Conservation (phyloP, 2,888 invertebrate species). For the Ephialtes manifestator region DNA sequence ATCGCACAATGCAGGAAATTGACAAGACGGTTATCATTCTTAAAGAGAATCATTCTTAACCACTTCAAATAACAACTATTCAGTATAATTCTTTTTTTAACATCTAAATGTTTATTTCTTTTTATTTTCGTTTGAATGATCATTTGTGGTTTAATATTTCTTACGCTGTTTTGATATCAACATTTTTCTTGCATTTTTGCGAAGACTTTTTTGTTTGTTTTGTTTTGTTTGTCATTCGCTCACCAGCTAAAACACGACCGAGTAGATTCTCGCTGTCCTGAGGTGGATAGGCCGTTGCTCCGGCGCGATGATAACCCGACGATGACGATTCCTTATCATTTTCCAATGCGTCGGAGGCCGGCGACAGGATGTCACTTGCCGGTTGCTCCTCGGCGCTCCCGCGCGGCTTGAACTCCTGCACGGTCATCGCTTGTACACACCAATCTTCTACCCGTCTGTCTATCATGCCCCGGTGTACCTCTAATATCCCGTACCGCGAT, state of each 20-base stretch:
- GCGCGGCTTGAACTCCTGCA: slow-evolving; percentile 88
- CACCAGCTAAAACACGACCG: slow-evolving; percentile 88
- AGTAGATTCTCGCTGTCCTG: slow-evolving; percentile 87
- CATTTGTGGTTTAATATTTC: no score
- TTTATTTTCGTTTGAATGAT: no score
- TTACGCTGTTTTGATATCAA: no score
- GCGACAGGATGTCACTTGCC: slow-evolving; percentile 82
- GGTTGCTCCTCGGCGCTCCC: slow-evolving; percentile 86
- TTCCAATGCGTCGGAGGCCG: slow-evolving; percentile 78
- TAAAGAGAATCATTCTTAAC: no score
- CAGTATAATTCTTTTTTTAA: slow-evolving; percentile 12
- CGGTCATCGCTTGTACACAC: slow-evolving; percentile 86
- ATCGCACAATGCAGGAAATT: background rate
- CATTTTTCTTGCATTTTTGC: background rate
- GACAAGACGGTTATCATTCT: background rate
- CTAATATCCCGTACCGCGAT: slow-evolving; percentile 25
- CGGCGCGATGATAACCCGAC: slow-evolving; percentile 73
- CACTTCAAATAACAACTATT: background rate
- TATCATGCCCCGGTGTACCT: slow-evolving; percentile 73
- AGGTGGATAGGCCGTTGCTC: slow-evolving; percentile 68
- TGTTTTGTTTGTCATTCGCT: slow-evolving; percentile 71
- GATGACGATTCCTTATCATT: slow-evolving; percentile 81
- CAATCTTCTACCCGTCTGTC: slow-evolving; percentile 76
- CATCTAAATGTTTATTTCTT: background rate
- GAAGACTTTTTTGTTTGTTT: background rate